A percentile compares a stretch with the other conserved stretches of the same genome.
phyloP scores from a whole-genome alignment of 2,113 vertebrate species.

The Corythoichthys intestinalis region DNA sequence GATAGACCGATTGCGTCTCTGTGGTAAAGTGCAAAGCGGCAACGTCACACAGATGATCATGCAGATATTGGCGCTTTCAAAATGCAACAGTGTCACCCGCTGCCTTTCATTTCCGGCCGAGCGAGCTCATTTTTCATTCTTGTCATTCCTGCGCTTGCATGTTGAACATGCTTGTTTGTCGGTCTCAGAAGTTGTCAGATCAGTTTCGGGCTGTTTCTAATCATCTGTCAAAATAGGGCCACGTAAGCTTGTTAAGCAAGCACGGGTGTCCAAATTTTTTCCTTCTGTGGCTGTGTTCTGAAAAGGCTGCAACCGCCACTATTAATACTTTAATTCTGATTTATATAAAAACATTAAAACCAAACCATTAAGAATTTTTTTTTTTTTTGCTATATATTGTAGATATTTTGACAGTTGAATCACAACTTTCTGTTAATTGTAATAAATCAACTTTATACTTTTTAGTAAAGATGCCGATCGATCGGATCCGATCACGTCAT shows the following conservation, averaged over 20 bases:
- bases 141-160: slow-evolving; percentile 8
- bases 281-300: too few species aligned
- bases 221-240: neutral
- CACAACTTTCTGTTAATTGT: too few species aligned
- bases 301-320: too few species aligned
- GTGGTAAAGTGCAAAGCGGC: neutral
- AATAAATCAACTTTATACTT: too few species aligned
- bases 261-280: too few species aligned
- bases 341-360: too few species aligned
- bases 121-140: slow-evolving; percentile 16
- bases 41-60: neutral
- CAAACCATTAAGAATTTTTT: too few species aligned
- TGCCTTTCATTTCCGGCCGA: slow-evolving; percentile 7
- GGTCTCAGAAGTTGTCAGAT: neutral
- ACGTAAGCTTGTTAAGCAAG: neutral
- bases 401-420: too few species aligned
- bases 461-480: too few species aligned
- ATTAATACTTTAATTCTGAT: too few species aligned
- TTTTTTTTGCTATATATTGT: too few species aligned
- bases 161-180: neutral
- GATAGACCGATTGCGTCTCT: neutral
- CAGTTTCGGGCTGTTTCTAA: slow-evolving; percentile 5
- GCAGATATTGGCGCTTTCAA: slow-evolving; percentile 10
- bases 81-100: slow-evolving; percentile 4
- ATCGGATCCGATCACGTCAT: too few species aligned